phyloP scores from a whole-genome alignment of 1,140 invertebrate species.

The Drosophila bocqueti region DNA sequence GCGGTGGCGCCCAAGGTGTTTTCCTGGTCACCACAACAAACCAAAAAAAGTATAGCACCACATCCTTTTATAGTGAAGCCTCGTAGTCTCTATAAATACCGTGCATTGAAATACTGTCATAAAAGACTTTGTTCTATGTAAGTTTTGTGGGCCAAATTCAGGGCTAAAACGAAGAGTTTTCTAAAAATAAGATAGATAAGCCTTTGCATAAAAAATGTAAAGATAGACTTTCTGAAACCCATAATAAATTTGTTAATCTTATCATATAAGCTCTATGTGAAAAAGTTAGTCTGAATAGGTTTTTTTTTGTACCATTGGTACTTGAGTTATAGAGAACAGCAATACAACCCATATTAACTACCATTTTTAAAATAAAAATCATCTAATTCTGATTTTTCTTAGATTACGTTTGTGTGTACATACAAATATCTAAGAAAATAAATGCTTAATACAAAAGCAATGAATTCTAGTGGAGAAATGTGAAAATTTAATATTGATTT shows the following conservation, averaged over 20 bases:
- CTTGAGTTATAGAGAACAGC: no score
- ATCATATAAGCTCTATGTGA: not conserved
- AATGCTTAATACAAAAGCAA: not conserved
- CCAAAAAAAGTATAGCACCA: conserved; percentile 5
- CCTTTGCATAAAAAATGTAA: no score
- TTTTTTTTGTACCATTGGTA: no score
- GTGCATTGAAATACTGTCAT: not conserved
- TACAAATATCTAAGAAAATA: not conserved
- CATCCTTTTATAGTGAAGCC: not conserved
- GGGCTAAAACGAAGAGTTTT: no score
- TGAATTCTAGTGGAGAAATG: not conserved
- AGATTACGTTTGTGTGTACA: no score
- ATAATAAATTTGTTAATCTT: not conserved
- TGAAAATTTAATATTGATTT: not conserved
- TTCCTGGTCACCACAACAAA: conserved; percentile 23
- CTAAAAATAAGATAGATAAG: no score
- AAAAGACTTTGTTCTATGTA: not conserved
- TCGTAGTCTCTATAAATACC: not conserved
- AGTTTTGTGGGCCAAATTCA: no score
- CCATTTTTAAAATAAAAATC: not conserved
- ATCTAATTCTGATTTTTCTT: not conserved
- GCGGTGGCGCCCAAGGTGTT: conserved; percentile 28
- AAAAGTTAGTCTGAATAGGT: not conserved
- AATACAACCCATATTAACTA: not conserved
- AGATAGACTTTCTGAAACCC: not conserved